Evolutionary conservation across 2,113 vertebrate genomes (phyloP).

Genomic region (Forbesichthys agassizii): DNA sequence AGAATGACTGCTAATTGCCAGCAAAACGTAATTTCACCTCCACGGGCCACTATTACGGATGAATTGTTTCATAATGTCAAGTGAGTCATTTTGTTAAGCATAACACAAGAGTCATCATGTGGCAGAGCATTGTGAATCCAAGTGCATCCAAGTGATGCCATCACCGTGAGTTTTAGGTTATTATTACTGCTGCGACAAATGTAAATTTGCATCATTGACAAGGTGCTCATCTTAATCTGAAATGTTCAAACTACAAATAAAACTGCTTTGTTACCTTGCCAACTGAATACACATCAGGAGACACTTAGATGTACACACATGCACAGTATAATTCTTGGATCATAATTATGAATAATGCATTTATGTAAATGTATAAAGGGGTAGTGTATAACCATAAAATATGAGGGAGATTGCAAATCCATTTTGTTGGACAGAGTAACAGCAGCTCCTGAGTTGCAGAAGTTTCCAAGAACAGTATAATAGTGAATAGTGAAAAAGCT

Average conservation of each 20-base stretch:
- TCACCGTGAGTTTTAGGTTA: conserved; percentile 62
- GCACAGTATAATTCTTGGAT: conserved; percentile 65
- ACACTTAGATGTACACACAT: conserved; percentile 24
- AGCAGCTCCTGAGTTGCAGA: conserved; percentile 49
- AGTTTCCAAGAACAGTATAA: conserved; percentile 45
- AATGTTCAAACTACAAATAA: conserved; percentile 69
- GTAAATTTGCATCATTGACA: conserved; percentile 66
- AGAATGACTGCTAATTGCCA: conserved; percentile 55
- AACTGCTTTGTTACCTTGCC: conserved; percentile 60
- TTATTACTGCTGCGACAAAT: conserved; percentile 64
- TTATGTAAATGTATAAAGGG: conserved; percentile 70
- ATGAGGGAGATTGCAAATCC: conserved; percentile 72
- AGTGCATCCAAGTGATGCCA: conserved; percentile 66
- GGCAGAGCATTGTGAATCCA: conserved; percentile 52
- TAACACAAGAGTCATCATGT: conserved; percentile 62
- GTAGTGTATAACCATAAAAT: conserved; percentile 64
- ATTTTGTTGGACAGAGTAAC: conserved; percentile 68
- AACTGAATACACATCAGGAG: conserved; percentile 60
- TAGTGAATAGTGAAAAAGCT: conserved; percentile 10
- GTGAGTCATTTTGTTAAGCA: conserved; percentile 67
- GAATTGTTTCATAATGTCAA: conserved; percentile 71
- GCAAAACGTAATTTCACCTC: conserved; percentile 64
- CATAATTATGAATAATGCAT: conserved; percentile 74
- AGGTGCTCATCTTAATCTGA: conserved; percentile 60
- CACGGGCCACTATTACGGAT: conserved; percentile 50